phyloP scores from a whole-genome alignment of 1,140 invertebrate genomes.

The Lepidotrigona ventralis region DNA sequence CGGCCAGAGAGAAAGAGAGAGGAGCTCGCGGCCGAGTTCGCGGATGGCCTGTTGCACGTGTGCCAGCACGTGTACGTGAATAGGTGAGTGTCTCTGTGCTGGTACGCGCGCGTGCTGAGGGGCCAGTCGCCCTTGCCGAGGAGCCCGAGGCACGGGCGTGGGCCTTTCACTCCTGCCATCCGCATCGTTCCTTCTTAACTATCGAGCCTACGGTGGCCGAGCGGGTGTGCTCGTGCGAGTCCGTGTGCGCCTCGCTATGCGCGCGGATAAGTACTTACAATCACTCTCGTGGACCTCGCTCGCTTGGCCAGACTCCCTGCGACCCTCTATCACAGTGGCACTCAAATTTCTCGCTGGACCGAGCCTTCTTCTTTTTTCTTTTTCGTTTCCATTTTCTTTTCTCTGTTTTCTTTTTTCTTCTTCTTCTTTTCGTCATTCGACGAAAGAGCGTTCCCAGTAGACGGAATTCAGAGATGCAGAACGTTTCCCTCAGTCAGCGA shows the following conservation, averaged over 20 bases:
- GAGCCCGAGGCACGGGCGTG: conserved; percentile 80
- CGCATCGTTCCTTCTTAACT: conserved; percentile 70
- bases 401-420: not conserved
- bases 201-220: conserved; percentile 43
- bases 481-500: fast-evolving
- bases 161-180: conserved; percentile 81
- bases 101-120: conserved; percentile 64
- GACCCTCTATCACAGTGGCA: conserved; percentile 48
- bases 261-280: conserved; percentile 48
- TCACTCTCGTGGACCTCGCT: conserved; percentile 61
- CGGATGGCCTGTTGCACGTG: conserved; percentile 63
- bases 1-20: conserved; percentile 16
- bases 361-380: too few relatives aligned
- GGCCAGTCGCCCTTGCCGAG: conserved; percentile 79
- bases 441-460: too few relatives aligned
- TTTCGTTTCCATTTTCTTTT: not conserved
- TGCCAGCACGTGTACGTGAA: conserved; percentile 37
- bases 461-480: not conserved
- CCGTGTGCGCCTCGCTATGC: conserved; percentile 35
- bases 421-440: not conserved
- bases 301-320: conserved; percentile 41
- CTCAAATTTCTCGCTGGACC: conserved; percentile 26
- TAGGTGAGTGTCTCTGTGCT: conserved; percentile 24
- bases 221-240: conserved; percentile 2
- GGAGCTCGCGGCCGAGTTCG: conserved; percentile 55